Conservation (phyloP, 2,113 vertebrate genomes). For the Syrrhaptes paradoxus region DNA sequence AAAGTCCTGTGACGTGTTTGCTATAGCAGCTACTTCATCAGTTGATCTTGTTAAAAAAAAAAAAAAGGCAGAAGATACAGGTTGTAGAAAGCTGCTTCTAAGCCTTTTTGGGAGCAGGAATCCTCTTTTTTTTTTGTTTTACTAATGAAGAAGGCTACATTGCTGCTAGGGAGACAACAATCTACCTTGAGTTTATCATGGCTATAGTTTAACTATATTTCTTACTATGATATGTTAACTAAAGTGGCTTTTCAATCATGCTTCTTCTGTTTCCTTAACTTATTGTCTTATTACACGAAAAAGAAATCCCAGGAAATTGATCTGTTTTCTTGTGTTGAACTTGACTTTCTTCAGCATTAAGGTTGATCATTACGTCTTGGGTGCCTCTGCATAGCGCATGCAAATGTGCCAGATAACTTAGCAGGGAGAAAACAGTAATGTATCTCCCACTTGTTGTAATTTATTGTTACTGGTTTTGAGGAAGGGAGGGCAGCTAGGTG, state of each 20-base stretch:
- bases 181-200: neutral
- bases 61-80: neutral
- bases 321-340: neutral
- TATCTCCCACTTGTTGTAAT: neutral
- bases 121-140: neutral
- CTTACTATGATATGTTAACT: neutral
- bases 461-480: neutral
- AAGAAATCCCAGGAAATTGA: neutral
- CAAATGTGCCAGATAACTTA: neutral
- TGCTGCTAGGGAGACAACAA: neutral
- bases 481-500: neutral
- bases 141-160: neutral
- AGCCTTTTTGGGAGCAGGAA: neutral
- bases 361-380: neutral
- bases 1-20: neutral
- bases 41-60: neutral
- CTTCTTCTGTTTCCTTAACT: neutral
- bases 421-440: neutral
- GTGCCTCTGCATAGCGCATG: neutral
- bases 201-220: neutral
- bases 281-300: neutral
- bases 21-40: neutral
- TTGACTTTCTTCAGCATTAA: neutral
- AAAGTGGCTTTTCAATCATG: neutral
- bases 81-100: neutral